These are phyloP conservation scores for silkworm (Bombyx mori) DNA, from an alignment of 1,140 invertebrate genomes.

Conservation along the genomic window DNA sequence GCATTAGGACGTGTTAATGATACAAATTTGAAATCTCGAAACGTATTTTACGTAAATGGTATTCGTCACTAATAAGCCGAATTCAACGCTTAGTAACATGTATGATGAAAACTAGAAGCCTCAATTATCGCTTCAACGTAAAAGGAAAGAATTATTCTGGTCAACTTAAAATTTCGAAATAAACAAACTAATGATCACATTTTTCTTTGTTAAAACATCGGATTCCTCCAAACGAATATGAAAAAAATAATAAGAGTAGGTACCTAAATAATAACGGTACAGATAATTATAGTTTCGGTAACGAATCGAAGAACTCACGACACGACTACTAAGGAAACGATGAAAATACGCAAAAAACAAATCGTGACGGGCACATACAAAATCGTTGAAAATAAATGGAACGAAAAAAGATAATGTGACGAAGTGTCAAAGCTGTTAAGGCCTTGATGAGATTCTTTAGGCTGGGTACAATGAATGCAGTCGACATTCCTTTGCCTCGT, in stretches of 20 bases:
- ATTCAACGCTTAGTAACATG: too few relatives aligned
- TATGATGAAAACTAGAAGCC: too few relatives aligned
- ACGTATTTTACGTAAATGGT: constrained; percentile 29
- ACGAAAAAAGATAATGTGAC: constrained; percentile 27
- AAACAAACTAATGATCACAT: constrained; percentile 45
- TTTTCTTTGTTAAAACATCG: constrained; percentile 21
- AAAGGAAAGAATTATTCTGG: too few relatives aligned
- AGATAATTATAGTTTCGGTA: constrained; percentile 59
- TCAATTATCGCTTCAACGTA: background rate
- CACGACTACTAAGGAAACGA: constrained; percentile 32
- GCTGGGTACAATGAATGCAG: too few relatives aligned
- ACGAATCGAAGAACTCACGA: constrained; percentile 57
- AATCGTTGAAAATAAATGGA: constrained; percentile 26
- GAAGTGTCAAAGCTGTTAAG: constrained; percentile 20
- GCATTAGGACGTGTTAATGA: constrained; percentile 57
- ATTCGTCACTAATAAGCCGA: constrained; percentile 14
- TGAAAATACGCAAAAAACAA: constrained; percentile 46
- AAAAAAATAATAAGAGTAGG: background rate
- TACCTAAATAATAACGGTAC: constrained; percentile 45
- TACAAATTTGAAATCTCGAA: constrained; percentile 46
- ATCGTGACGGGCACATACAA: constrained; percentile 46
- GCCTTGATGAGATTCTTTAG: constrained; percentile 12
- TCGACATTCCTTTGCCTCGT: too few relatives aligned
- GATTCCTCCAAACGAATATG: background rate
- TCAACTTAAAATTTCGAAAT: constrained; percentile 31